Evolutionary conservation across 2,888 invertebrate species (phyloP), one percentile per base, ranked within the genome.

Genomic region (Graphium colonna): DNA sequence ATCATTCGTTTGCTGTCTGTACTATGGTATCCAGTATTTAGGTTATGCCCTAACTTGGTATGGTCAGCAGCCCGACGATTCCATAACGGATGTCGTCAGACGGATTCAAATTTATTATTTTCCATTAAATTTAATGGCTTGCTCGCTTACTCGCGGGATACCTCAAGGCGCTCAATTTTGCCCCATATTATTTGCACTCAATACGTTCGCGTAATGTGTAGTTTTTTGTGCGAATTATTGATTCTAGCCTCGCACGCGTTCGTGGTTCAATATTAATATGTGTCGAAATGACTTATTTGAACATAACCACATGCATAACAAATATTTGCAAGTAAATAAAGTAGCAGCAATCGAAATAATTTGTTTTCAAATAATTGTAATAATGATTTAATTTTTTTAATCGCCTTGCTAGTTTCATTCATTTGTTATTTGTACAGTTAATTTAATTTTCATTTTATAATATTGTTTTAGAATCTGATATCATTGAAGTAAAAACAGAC

Each of bases 21-120:
- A 76, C 68, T 15, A 41, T 17, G 44, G 5, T 51, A 58, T 39
- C 58, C 52, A 76, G 79, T 75, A 82, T 82, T 73, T 74, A 73
- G 82, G 79, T 69, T 79, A 77, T 71, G 65, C 64, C 79, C 78
- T 75, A 75, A 80, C 63, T 51, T 51, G 60, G 62, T 55, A 43
- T 31, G 3, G 12, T 44, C 33, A 15, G 47, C 49, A 50, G 46
- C 54, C 60, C 58, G 67, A 59, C 60, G 66, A 65, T 66, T 62
- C 65, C 60, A 64, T 64, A 65, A 62, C 69, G 67, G 68, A 69
- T 68, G 67, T 73, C 72, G 69, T 69, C 60, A 57, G 53, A 17
- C 40, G 13, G 46, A 65, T 63, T 67, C 60, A 65, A 63, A 67
- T 63, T 65, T 65, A 66, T 62, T 50, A 57, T 51, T 57, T 41